Evolutionary conservation across 2,888 invertebrate genomes (phyloP), one percentile per base, ranked within the genome.

Genomic region (Sesamia inferens): DNA sequence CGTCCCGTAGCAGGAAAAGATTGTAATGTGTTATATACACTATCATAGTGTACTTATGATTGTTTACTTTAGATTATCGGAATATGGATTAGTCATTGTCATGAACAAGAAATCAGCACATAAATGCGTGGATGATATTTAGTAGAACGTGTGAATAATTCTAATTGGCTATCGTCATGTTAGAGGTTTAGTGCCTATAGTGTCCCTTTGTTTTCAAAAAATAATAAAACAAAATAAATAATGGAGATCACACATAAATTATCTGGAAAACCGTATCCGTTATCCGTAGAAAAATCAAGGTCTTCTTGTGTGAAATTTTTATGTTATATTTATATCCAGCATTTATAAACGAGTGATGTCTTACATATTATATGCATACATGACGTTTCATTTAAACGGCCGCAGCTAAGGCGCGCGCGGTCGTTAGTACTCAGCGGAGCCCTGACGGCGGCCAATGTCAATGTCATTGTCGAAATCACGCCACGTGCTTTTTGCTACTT

Each of bases 391-490:
- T 74, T 72, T 67, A 58, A n/a, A 42, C 59, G 19, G 16, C 24
- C 48, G 58, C 68, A 65, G 44, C 31, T 31, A 2, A 6, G 39
- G 62, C 68, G 73, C 68, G 61, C 63, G 76, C 61, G 78, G 73
- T 63, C 79, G 76, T 76, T 73, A 76, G 79, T 81, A 86, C 72
- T 84, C 85, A 76, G 51, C 85, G 66, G 77, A 82, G 85, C 87
- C 88, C 86, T 87, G 87, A 74, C 85, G 73, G 83, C 87, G 90
- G 88, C 88, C 92, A 92, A 91, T 93, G 94, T 93, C 95, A 94
- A 92, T 94, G 94, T 91, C 93, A 92, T 87, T 91, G 91, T 90
- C 91, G 87, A 92, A 93, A 88, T 86, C 82, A 82, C 81, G 84
- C 88, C 91, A 90, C 90, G 89, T 88, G 82, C 66, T 77, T 68